Conservation (phyloP, 2,888 invertebrate genomes). For the Trichogramma dendrolimi region DNA sequence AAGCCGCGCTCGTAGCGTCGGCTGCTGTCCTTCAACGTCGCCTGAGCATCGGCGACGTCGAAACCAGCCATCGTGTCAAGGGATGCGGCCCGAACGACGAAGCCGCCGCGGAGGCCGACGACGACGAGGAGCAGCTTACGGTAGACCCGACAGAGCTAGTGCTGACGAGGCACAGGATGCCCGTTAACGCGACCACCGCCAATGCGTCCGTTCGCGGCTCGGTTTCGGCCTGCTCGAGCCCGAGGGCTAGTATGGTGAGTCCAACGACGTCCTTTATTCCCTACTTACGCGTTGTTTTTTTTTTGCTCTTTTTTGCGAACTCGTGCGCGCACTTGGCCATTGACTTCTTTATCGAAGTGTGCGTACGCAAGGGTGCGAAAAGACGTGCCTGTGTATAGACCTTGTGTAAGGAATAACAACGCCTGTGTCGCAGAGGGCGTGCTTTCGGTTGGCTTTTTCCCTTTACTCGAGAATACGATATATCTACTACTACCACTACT, state of each 20-base stretch:
- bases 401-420: too few relatives aligned
- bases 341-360: background rate
- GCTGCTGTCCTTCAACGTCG: background rate
- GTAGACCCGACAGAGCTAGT: too few relatives aligned
- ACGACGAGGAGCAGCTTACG: background rate
- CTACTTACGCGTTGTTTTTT: background rate
- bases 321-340: background rate
- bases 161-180: too few relatives aligned
- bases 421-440: too few relatives aligned
- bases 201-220: background rate
- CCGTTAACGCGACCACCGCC: too few relatives aligned
- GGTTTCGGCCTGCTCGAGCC: conserved; percentile 10
- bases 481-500: too few relatives aligned
- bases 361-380: too few relatives aligned
- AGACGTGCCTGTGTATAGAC: too few relatives aligned
- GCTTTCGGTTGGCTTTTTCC: too few relatives aligned
- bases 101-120: background rate
- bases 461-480: too few relatives aligned
- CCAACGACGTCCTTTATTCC: too few relatives aligned
- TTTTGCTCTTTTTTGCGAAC: background rate
- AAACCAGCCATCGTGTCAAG: background rate
- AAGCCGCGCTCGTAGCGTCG: conserved; percentile 1
- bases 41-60: background rate
- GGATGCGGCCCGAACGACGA: conserved; percentile 13
- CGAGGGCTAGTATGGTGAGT: conserved; percentile 17